Percentiles rank a stretch among this genome's conserved stretches.
Evolutionary conservation across 2,113 vertebrate genomes (phyloP).

Genomic region (Oreocharis arfaki): DNA sequence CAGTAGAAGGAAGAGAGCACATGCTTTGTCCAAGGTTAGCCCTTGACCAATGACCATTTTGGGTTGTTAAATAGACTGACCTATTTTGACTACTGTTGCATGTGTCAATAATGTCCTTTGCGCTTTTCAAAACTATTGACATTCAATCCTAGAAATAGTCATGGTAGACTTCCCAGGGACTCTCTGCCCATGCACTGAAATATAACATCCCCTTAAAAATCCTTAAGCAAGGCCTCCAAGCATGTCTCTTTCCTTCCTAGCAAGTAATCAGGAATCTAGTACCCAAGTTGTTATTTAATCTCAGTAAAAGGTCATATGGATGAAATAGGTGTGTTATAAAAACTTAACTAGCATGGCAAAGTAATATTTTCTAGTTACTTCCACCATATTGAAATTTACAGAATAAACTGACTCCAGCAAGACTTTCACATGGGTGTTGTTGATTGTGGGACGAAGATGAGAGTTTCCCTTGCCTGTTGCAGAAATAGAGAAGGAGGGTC

Average conservation of each 20-base stretch:
- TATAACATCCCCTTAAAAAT: neutral
- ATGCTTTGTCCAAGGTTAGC: neutral
- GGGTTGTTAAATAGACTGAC: neutral
- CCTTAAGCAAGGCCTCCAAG: neutral
- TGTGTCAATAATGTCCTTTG: neutral
- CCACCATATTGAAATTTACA: neutral
- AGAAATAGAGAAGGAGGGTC: neutral
- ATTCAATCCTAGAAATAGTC: neutral
- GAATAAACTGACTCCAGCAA: neutral
- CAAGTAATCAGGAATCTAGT: neutral
- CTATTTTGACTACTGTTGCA: neutral
- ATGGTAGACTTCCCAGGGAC: neutral
- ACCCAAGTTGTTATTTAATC: neutral
- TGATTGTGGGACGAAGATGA: neutral
- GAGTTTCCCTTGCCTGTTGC: neutral
- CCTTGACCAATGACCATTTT: neutral
- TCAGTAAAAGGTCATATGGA: neutral
- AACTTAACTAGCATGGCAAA: neutral
- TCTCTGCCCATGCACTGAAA: neutral
- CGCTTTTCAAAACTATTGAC: neutral
- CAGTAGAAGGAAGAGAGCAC: neutral
- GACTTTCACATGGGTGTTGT: neutral
- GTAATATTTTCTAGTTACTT: neutral
- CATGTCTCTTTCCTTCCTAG: neutral
- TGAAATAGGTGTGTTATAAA: neutral